Conservation (phyloP, 2,888 invertebrate species). For the Prenolepis imparis region DNA sequence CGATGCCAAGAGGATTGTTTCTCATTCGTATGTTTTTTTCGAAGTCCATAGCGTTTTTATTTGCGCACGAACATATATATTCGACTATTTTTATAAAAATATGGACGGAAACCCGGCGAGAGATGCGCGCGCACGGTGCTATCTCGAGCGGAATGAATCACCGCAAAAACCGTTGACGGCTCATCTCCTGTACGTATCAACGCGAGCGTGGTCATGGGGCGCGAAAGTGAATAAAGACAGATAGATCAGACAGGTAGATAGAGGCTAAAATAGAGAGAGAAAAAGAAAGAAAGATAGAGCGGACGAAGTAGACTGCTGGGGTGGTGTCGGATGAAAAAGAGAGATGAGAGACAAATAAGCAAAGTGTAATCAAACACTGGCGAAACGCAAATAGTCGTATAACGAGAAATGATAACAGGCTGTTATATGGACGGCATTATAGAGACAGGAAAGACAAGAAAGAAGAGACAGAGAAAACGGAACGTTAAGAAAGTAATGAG, state of each 20-base stretch:
- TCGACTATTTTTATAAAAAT: conserved; percentile 55
- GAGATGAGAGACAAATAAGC: conserved; percentile 70
- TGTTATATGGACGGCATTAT: conserved; percentile 38
- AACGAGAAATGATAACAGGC: conserved; percentile 66
- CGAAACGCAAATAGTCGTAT: conserved; percentile 64
- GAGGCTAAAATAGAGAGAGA: conserved; percentile 55
- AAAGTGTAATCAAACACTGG: conserved; percentile 71
- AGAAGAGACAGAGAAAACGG: conserved; percentile 41
- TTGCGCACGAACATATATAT: conserved; percentile 39
- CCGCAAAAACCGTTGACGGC: conserved; percentile 40
- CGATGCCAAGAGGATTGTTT: conserved; percentile 48
- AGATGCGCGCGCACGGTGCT: conserved; percentile 15
- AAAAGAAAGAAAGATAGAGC: conserved; percentile 24
- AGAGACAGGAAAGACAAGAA: conserved; percentile 21
- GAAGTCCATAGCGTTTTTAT: conserved; percentile 49
- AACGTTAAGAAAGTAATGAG: conserved; percentile 35
- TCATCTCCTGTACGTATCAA: conserved; percentile 53
- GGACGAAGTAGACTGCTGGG: conserved; percentile 24
- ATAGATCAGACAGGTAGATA: conserved; percentile 60
- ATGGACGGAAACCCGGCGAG: conserved; percentile 40
- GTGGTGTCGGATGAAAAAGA: conserved; percentile 26
- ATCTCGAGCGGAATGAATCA: conserved; percentile 33
- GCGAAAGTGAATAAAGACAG: conserved; percentile 63
- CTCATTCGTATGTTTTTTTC: conserved; percentile 51
- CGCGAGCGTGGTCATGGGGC: conserved; percentile 58